Percentiles rank a stretch among this genome's conserved stretches.
Evolutionary conservation across 1,140 invertebrate genomes (phyloP).

Genomic region (Drosophila nannoptera): DNA sequence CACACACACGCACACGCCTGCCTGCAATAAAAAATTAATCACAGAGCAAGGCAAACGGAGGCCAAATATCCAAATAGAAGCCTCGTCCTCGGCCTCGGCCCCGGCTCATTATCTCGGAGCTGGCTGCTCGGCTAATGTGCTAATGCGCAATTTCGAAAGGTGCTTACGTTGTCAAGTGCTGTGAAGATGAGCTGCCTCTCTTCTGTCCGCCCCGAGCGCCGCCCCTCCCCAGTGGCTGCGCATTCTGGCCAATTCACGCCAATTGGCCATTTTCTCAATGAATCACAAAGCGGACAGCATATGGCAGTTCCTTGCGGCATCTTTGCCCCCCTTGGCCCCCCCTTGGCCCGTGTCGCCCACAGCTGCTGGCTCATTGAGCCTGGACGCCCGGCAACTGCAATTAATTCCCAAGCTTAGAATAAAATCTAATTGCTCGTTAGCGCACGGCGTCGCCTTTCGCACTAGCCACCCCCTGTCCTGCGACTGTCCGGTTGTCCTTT

Average conservation of each 20-base stretch:
- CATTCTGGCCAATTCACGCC: slow-evolving; percentile 41
- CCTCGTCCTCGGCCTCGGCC: slow-evolving; percentile 3
- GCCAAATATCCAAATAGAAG: slow-evolving; percentile 10
- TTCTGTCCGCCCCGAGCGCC: neutral
- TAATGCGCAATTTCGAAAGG: slow-evolving; percentile 75
- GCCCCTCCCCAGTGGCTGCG: neutral
- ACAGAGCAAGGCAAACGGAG: slow-evolving; percentile 38
- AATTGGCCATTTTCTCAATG: slow-evolving; percentile 56
- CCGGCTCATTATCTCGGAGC: slow-evolving; percentile 37
- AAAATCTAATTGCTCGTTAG: slow-evolving; percentile 79
- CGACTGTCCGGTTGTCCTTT: slow-evolving; percentile 25
- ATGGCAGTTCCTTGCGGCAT: slow-evolving; percentile 47
- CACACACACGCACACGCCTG: neutral
- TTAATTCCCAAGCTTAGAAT: slow-evolving; percentile 78
- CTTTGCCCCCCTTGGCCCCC: slow-evolving; percentile 3
- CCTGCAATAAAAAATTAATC: slow-evolving; percentile 72
- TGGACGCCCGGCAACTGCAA: slow-evolving; percentile 55
- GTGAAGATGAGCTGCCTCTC: slow-evolving; percentile 60
- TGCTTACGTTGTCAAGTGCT: slow-evolving; percentile 79
- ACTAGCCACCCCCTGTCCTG: slow-evolving; percentile 2
- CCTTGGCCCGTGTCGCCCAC: slow-evolving; percentile 14
- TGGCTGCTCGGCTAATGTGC: slow-evolving; percentile 63
- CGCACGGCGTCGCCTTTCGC: slow-evolving; percentile 58
- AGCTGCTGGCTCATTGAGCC: slow-evolving; percentile 24
- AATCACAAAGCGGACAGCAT: slow-evolving; percentile 60